Evolutionary conservation across 2,113 vertebrate genomes (phyloP).

Genomic region (Elephantulus edwardii): DNA sequence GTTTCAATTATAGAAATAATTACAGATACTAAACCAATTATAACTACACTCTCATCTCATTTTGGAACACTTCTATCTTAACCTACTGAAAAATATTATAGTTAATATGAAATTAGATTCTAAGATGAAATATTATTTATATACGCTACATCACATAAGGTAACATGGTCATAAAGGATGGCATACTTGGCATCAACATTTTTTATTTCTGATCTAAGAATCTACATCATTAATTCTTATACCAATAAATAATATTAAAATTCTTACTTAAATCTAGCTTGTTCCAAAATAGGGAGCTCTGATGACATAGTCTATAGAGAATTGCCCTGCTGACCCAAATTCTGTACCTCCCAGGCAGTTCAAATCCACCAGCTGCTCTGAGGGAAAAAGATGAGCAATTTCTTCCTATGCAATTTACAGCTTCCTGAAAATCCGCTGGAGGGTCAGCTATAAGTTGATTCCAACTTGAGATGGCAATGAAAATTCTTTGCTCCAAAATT

Average conservation of each 20-base stretch:
- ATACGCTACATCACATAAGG: not conserved
- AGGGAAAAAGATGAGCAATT: no score
- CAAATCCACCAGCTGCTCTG: no score
- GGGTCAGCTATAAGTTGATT: no score
- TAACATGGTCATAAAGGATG: not conserved
- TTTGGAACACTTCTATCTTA: conserved; percentile 50
- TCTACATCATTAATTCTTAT: conserved; percentile 5
- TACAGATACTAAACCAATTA: conserved; percentile 66
- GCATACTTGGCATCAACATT: not conserved
- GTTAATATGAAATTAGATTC: not conserved
- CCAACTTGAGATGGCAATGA: no score
- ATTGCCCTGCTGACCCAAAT: no score
- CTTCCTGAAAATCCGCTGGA: no score
- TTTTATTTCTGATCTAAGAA: conserved; percentile 29
- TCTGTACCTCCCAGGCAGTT: no score
- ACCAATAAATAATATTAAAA: conserved; percentile 14
- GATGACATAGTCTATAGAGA: no score
- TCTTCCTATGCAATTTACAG: no score
- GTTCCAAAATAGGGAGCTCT: no score
- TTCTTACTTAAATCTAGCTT: conserved; percentile 48
- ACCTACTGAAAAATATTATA: conserved; percentile 19
- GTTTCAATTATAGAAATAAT: conserved; percentile 76
- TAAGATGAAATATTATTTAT: not conserved
- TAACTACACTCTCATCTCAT: conserved; percentile 47
- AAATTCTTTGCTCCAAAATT: conserved; percentile 27